Evolutionary conservation across 2,888 invertebrate genomes (phyloP).

Genomic region (Malthinus flaveolus): DNA sequence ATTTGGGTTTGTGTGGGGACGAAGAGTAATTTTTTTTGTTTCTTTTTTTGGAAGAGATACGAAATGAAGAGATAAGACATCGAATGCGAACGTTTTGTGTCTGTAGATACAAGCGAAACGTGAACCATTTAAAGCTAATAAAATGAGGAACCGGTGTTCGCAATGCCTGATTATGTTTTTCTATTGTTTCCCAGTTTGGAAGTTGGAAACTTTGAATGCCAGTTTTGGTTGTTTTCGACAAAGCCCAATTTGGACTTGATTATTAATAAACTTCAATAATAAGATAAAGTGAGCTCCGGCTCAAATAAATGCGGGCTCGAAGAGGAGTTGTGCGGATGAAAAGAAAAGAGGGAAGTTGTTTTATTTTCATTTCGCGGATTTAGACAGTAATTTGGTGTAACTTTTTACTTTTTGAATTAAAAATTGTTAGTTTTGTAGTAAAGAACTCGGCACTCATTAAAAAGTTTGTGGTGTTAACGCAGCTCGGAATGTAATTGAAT

Average conservation of each 20-base stretch:
- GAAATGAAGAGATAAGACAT: conserved; percentile 7
- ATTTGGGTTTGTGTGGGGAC: too few relatives aligned
- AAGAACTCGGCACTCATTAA: conserved; percentile 11
- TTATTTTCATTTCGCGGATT: not conserved
- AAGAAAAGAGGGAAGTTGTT: too few relatives aligned
- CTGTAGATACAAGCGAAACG: conserved; percentile 14
- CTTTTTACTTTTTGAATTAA: conserved; percentile 8
- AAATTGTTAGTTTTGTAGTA: conserved; percentile 14
- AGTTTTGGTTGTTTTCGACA: conserved; percentile 6
- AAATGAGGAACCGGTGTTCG: conserved; percentile 15
- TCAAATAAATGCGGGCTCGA: not conserved
- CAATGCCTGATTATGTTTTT: conserved; percentile 19
- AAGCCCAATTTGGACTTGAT: conserved; percentile 10
- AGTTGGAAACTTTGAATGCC: conserved; percentile 8
- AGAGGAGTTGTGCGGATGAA: too few relatives aligned
- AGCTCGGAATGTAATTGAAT: conserved; percentile 20
- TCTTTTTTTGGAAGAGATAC: too few relatives aligned
- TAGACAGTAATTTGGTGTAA: not conserved
- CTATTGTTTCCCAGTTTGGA: conserved; percentile 7
- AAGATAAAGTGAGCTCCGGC: conserved; percentile 4
- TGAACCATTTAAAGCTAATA: conserved; percentile 15
- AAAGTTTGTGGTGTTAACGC: conserved; percentile 9
- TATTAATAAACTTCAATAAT: conserved; percentile 16
- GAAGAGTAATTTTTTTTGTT: too few relatives aligned
- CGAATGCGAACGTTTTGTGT: conserved; percentile 2